These are phyloP conservation scores for Cervus canadensis DNA, from an alignment of 2,113 vertebrate species.

Conservation along the genomic window DNA sequence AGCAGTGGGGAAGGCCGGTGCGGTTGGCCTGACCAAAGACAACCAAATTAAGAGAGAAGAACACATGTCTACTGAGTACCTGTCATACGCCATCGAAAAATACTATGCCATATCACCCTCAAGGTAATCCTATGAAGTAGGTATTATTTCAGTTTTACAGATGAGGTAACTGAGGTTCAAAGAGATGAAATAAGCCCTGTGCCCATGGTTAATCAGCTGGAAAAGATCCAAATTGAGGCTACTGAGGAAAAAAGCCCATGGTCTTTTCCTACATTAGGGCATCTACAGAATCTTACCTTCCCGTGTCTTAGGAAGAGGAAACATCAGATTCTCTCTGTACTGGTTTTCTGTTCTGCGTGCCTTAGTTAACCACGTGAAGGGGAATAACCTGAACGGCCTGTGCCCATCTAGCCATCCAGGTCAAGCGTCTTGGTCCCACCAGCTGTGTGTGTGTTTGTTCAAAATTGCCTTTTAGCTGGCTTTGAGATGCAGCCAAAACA, in stretches of 20 bases:
- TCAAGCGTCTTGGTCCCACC: background rate
- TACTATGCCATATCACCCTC: background rate
- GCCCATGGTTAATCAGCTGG: background rate
- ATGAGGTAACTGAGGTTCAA: constrained; percentile 46
- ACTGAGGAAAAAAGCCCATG: background rate
- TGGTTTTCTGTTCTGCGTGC: background rate
- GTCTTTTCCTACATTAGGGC: background rate
- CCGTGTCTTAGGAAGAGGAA: constrained; percentile 13
- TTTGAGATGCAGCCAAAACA: constrained; percentile 80
- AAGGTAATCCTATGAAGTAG: background rate
- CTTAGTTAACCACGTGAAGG: background rate
- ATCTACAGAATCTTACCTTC: constrained; percentile 15
- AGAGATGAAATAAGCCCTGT: background rate
- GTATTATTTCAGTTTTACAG: constrained; percentile 32
- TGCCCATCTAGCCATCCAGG: background rate
- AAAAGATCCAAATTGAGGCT: background rate
- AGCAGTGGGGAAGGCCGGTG: background rate
- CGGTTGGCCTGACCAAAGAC: background rate
- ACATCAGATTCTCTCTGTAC: background rate
- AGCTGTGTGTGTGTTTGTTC: constrained; percentile 42
- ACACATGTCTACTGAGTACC: background rate
- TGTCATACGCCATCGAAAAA: background rate
- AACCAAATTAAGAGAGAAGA: background rate
- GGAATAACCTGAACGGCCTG: background rate
- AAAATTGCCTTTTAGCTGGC: constrained; percentile 70